Conservation (phyloP, 2,888 invertebrate genomes). For the Dromius quadrimaculatus region DNA sequence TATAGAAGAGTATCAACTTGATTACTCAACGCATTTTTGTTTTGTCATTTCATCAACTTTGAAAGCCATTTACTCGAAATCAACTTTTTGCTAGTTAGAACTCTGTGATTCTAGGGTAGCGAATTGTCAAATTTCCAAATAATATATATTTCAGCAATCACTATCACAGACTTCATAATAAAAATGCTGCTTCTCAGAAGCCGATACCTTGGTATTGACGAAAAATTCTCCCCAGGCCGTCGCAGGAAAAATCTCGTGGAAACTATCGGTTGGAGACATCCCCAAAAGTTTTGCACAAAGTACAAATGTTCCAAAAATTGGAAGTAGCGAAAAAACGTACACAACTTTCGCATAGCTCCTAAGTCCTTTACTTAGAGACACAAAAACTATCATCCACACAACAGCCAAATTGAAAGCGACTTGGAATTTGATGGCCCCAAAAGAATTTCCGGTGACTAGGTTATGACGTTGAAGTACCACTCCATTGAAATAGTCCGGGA, state of each 20-base stretch:
- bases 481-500: conserved; percentile 88
- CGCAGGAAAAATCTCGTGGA: conserved; percentile 80
- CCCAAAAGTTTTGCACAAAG: conserved; percentile 81
- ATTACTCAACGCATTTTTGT: too few relatives aligned
- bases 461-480: conserved; percentile 80
- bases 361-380: conserved; percentile 88
- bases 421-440: conserved; percentile 84
- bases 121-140: neutral
- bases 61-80: conserved; percentile 31
- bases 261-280: conserved; percentile 76
- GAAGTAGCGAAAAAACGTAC: conserved; percentile 82
- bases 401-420: conserved; percentile 90
- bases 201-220: conserved; percentile 78
- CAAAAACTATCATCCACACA: conserved; percentile 91
- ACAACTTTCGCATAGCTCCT: conserved; percentile 88
- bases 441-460: conserved; percentile 63
- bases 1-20: too few relatives aligned
- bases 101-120: too few relatives aligned
- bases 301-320: conserved; percentile 80
- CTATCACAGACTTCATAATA: conserved; percentile 30
- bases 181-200: conserved; percentile 2
- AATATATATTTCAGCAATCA: too few relatives aligned
- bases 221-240: conserved; percentile 89
- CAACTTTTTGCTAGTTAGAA: too few relatives aligned
- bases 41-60: too few relatives aligned